Conservation (phyloP, 2,113 vertebrate genomes). For the Tragulus kanchil region DNA sequence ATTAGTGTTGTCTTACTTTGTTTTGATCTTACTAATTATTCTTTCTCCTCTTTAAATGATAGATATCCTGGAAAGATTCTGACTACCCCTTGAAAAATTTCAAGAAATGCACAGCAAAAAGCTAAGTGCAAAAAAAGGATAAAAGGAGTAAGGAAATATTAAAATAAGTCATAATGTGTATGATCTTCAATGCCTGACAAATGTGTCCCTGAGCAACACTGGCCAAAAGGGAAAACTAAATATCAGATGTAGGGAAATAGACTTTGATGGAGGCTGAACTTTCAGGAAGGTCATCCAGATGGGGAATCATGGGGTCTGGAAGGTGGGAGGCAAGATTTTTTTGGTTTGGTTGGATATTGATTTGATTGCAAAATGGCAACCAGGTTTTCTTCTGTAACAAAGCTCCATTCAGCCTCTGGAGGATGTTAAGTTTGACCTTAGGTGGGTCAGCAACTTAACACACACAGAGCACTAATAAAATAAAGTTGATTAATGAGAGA, state of each 20-base stretch:
- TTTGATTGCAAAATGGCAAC: background rate
- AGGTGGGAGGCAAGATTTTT: background rate
- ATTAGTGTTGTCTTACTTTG: background rate
- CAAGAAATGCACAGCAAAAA: background rate
- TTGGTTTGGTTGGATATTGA: background rate
- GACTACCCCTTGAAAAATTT: background rate
- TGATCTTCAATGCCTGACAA: background rate
- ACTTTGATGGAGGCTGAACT: background rate
- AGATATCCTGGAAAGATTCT: background rate
- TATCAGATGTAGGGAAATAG: background rate
- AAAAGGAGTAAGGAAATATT: background rate
- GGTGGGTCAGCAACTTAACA: background rate
- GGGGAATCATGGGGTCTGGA: too few relatives aligned
- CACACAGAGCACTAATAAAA: background rate
- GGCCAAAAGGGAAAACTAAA: background rate
- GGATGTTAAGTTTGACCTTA: background rate
- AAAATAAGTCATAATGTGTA: background rate
- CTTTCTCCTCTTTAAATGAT: background rate
- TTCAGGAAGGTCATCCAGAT: background rate
- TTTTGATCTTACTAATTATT: background rate
- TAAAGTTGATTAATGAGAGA: background rate
- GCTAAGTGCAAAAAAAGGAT: background rate
- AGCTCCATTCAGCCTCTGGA: background rate
- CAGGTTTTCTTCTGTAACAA: background rate
- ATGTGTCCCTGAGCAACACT: background rate